Conservation (phyloP, 2,113 vertebrate species). For the Rhinichthys klamathensis region DNA sequence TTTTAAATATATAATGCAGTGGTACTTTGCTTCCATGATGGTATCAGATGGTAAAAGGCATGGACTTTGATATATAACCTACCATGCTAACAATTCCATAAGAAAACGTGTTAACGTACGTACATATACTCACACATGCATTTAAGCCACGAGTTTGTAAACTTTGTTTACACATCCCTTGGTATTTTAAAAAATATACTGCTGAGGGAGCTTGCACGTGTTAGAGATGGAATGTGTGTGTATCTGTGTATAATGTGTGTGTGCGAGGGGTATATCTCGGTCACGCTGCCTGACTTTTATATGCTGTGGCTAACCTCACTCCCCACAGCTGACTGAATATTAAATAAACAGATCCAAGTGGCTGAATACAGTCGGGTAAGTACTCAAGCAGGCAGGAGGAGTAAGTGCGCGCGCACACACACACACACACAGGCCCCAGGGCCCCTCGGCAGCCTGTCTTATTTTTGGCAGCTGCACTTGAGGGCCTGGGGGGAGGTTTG, state of each 20-base stretch:
- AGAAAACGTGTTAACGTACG: background rate
- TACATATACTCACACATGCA: background rate
- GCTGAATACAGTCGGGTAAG: constrained; percentile 66
- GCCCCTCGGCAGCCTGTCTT: constrained; percentile 72
- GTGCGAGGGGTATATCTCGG: constrained; percentile 65
- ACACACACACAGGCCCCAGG: constrained; percentile 53
- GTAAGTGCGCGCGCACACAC: background rate
- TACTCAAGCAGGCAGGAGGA: constrained; percentile 63
- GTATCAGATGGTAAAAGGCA: background rate
- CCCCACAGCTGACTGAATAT: constrained; percentile 79
- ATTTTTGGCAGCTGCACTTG: constrained; percentile 77
- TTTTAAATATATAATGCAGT: constrained; percentile 15
- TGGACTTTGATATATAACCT: background rate
- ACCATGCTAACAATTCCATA: background rate
- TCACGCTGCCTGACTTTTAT: constrained; percentile 78
- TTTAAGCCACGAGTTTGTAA: constrained; percentile 15
- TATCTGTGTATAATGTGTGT: constrained; percentile 35
- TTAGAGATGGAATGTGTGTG: constrained; percentile 31
- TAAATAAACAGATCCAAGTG: constrained; percentile 81
- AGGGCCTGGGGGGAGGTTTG: constrained; percentile 54
- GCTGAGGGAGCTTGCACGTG: constrained; percentile 13
- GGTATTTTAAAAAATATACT: constrained; percentile 35
- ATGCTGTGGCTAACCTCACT: constrained; percentile 79
- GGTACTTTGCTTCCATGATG: background rate
- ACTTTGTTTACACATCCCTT: constrained; percentile 32